These are phyloP conservation scores for Epizoanthus rinbou DNA, from an alignment of 92 coral and sea anemone genomes.

Conservation along the genomic window DNA sequence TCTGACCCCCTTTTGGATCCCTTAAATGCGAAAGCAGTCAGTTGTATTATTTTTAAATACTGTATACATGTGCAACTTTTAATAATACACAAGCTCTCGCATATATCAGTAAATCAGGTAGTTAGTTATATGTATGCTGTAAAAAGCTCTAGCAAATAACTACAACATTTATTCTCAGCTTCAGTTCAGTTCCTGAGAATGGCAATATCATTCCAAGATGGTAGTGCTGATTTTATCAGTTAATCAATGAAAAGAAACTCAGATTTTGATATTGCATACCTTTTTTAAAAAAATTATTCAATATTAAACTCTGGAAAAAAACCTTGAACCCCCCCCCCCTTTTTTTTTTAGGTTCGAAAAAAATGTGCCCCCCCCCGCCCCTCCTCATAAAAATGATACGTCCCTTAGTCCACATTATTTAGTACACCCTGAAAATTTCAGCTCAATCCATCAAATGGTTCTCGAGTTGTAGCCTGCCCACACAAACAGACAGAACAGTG, in stretches of 20 bases:
- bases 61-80: constrained; percentile 23
- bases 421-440: no score
- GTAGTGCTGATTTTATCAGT: constrained; percentile 22
- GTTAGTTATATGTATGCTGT: constrained; percentile 24
- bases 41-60: neutral
- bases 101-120: constrained; percentile 26
- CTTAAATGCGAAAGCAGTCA: no score
- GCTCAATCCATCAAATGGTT: no score
- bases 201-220: constrained; percentile 19
- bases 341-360: neutral
- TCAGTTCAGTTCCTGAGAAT: constrained; percentile 28
- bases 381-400: no score
- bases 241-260: constrained; percentile 28
- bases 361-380: neutral
- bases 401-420: no score
- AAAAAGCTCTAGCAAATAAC: constrained; percentile 23
- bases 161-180: constrained; percentile 17
- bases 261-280: constrained; percentile 20
- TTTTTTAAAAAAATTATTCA: neutral
- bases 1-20: no score
- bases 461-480: no score
- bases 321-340: neutral
- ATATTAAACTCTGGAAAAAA: neutral
- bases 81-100: constrained; percentile 26
- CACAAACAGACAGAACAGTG: no score